Evolutionary conservation across 2,797 vertebrate species (phyloP), one percentile per base, ranked within the genome.

Genomic region (Pipistrellus pipistrellus): DNA sequence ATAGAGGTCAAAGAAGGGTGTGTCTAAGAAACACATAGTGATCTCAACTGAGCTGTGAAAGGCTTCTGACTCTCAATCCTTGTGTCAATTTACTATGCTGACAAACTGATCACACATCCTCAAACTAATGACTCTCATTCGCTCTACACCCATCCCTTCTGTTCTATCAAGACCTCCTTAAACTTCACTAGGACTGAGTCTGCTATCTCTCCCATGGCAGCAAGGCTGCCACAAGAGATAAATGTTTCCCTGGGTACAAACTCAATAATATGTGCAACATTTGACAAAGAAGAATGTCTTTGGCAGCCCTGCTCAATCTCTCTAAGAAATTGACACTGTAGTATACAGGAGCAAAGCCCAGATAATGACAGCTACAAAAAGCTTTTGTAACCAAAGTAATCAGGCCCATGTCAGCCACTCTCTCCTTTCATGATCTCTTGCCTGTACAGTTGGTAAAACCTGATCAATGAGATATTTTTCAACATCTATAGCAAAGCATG

Each of bases 251-350:
- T 97, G 93, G 96, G 97, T 96, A 96, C 90, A 94, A 95, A 96
- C 95, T 98, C 97, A 98, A 97, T 97, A 98, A 98, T 97, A 98
- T 98, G 98, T 78, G 81, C 97, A 98, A 98, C 44, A 46, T 98
- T 96, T 97, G 98, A 98, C 98, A 98, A 96, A 97, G 97, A 98
- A 97, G 97, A 98, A 98, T 96, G 97, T 89, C 96, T 97, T 89
- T 97, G 96, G 96, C 77, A 13, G 69, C 71, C n/a, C 94, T 95
- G 94, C 93, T 98, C 97, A 97, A 96, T 98, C 98, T 98, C 98
- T 98, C 97, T 97, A 96, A 97, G 97, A 97, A 98, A 96, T 44
- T 97, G 97, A 98, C 97, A 97, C 93, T 73, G 80, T 87, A 46
- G 97, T 95, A 86, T 86, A 92, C 41, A 94, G 95, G 85, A 96